Evolutionary conservation across 2,888 invertebrate species (phyloP), one percentile per base, ranked within the genome.

Genomic region (Tethea ocularis): DNA sequence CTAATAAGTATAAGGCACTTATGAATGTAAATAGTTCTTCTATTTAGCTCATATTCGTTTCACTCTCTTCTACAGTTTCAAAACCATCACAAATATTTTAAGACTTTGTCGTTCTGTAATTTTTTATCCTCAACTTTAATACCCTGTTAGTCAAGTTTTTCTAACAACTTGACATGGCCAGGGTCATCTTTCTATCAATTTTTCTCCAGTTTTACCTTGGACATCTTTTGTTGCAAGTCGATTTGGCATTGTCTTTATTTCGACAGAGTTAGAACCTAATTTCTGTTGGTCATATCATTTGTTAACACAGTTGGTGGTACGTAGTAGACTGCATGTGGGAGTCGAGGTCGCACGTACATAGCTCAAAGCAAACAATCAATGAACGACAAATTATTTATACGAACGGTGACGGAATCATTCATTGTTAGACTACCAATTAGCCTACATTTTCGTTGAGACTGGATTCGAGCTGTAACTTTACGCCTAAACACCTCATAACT

Each of bases 281-380:
- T 63, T 63, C 62, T 62, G 61, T 60, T 52, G 62, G 58, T 60
- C 66, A 64, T 66, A 68, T 67, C 62, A 57, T 66, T 61, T 69
- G 66, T 77, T 79, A 70, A 68, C 72, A 70, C 77, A 78, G 80
- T 73, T 78, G 75, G 73, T 68, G 70, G 67, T 63, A 68, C 70
- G 72, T 69, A 67, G 69, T 78, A 80, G 74, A 77, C 71, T 74
- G 76, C 68, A 78, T 75, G 88, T 88, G 70, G 89, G 89, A 67
- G 78, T 65, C 84, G 82, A 84, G 86, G 87, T 69, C 84, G 74
- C 74, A 69, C 76, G 74, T 71, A 77, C 74, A 64, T 77, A 69
- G 75, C 74, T 79, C 78, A 78, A 66, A 77, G 77, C 83, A 83
- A 86, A 87, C 86, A 86, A 84, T 84, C 86, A 84, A 86, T 86